phyloP scores from a whole-genome alignment of 2,797 vertebrate genomes.

The Morelia viridis region DNA sequence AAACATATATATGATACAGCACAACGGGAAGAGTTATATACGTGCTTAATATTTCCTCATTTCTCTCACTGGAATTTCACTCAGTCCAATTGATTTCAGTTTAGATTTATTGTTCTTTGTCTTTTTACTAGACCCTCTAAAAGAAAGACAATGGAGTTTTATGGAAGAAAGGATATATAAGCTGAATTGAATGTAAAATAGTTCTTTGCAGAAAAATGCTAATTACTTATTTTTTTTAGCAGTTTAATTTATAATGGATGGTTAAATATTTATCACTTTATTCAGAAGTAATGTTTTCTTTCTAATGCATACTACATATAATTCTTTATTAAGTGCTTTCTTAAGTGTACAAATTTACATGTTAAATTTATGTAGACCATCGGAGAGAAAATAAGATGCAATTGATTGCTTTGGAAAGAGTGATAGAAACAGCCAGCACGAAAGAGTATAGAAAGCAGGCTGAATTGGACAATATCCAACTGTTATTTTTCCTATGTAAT shows the following conservation, averaged over 20 bases:
- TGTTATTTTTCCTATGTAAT: slow-evolving; percentile 41
- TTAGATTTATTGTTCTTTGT: background rate
- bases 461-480: slow-evolving; percentile 31
- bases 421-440: slow-evolving; percentile 40
- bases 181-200: background rate
- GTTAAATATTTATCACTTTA: slow-evolving; percentile 16
- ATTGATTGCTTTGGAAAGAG: slow-evolving; percentile 15
- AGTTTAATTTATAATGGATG: slow-evolving; percentile 21
- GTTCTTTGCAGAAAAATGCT: background rate
- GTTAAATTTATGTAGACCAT: slow-evolving; percentile 29
- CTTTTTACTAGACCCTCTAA: background rate
- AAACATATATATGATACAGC: background rate
- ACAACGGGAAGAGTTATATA: background rate
- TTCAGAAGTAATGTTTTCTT: slow-evolving; percentile 23
- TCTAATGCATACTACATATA: slow-evolving; percentile 1
- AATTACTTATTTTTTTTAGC: slow-evolving; percentile 6
- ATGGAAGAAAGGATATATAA: background rate
- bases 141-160: background rate
- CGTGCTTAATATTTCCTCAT: background rate
- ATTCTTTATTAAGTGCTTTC: slow-evolving; percentile 44
- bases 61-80: background rate
- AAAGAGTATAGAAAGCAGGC: slow-evolving; percentile 41
- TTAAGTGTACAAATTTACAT: slow-evolving; percentile 36
- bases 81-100: background rate
- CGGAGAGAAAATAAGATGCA: slow-evolving; percentile 30